These are phyloP conservation scores for Oncorhynchus mykiss DNA, from an alignment of 2,113 vertebrate genomes.

Conservation along the genomic window DNA sequence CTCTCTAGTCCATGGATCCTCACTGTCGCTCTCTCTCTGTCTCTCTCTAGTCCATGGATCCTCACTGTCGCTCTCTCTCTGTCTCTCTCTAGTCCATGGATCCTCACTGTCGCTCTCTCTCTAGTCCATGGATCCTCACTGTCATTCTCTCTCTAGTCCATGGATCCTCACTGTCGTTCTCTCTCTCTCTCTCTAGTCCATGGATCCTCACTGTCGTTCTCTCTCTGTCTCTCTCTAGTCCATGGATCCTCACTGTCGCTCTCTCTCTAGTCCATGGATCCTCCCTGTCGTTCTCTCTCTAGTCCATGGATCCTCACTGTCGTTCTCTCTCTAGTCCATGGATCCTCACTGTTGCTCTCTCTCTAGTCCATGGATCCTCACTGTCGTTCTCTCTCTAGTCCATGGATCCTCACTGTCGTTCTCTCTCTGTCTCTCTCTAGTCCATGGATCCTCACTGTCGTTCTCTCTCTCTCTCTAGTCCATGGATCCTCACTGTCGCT, in stretches of 20 bases:
- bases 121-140: no score
- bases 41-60: constrained; percentile 26
- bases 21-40: constrained; percentile 67
- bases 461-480: constrained; percentile 60
- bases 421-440: constrained; percentile 60
- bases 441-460: constrained; percentile 35
- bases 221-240: constrained; percentile 60
- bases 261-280: constrained; percentile 64
- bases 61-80: constrained; percentile 67
- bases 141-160: constrained; percentile 22
- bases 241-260: constrained; percentile 32
- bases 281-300: background rate
- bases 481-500: constrained; percentile 33
- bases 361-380: no score
- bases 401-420: constrained; percentile 32
- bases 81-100: constrained; percentile 20
- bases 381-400: constrained; percentile 17
- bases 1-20: constrained; percentile 28
- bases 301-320: constrained; percentile 38
- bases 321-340: constrained; percentile 22
- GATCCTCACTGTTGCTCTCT: constrained; percentile 61
- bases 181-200: constrained; percentile 21
- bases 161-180: constrained; percentile 20
- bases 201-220: no score
- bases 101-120: constrained; percentile 67